Evolutionary conservation across 2,888 invertebrate genomes (phyloP), one percentile per base, ranked within the genome.

Genomic region (Micoletzkya japonica): DNA sequence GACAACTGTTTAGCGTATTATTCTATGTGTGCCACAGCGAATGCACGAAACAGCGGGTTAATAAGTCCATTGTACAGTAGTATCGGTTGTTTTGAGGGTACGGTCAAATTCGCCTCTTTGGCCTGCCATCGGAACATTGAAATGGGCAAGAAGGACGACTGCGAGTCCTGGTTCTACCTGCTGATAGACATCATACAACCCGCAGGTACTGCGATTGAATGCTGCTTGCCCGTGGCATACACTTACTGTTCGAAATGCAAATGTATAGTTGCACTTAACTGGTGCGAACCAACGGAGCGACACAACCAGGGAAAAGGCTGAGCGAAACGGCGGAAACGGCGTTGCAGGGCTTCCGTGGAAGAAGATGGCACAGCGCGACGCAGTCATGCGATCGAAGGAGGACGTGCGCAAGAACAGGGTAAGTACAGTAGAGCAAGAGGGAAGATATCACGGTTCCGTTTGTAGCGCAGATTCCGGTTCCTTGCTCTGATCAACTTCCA

Each of bases 151-250:
- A 80, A 80, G 68, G 83, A 83, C 70, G 82, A 83, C 68, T 80
- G 79, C 64, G 83, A 83, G 64, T 76, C 76, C 24, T 83, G 83
- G 83, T 76, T 81, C 75, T 83, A 83, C 60, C 74, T 82, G 36
- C 73, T 83, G 26, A 36, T 83, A 34, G 83, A 82, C 59, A 72
- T 83, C 36, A 74, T 82, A 20, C 68, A 68, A 58, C 57, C 57
- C 2, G 32, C 17, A 1, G 68, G 68, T 68, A 20, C 4, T 17
- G 54, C n/a, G n/a, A 14, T 44, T 44, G 44, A 14, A 44, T 10
- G 10, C 20, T 44, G n/a, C n/a, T n/a, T n/a, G n/a, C n/a, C n/a
- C n/a, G n/a, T n/a, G n/a, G n/a, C n/a, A n/a, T n/a, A n/a, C n/a
- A n/a, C n/a, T n/a, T n/a, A n/a, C n/a, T n/a, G n/a, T n/a, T n/a